Evolutionary conservation across 2,797 vertebrate species (phyloP), one percentile per base, ranked within the genome.

Genomic region (Todus mexicanus): DNA sequence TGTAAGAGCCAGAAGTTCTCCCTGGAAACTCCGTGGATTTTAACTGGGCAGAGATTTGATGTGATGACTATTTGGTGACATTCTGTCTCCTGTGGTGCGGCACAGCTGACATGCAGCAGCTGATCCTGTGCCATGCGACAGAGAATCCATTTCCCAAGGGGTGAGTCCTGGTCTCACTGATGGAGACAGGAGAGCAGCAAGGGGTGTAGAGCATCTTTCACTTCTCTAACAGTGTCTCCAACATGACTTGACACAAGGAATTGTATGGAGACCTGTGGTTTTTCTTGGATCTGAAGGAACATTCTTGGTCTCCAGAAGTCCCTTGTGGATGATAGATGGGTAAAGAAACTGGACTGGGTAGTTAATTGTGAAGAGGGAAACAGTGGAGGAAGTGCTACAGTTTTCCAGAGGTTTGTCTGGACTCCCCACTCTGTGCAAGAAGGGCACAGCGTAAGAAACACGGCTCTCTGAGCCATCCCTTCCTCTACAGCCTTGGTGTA

Each of bases 171-270:
- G 8, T 15, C 25, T 48, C 72, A 15, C 5, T 57, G 74, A 21
- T 26, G 37, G 61, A 74, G 73, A 10, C 3, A 7, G n/a, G 73
- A 61, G n/a, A 73, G 12, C 59, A 38, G 47, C 10, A 29, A 15
- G 5, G 53, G 15, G 17, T 19, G 19, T 18, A 56, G 43, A 74
- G 35, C 33, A 43, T 33, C 48, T 50, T 66, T 48, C 9, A 6
- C 27, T 54, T 42, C 48, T 77, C 33, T 11, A 35, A 26, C 2
- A 8, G 11, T 33, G 10, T 48, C 29, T 74, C 22, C 27, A 20
- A 1, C 0, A 1, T 70, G 74, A 5, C 26, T 64, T 61, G 27
- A 18, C 15, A 29, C n/a, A n/a, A n/a, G n/a, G n/a, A n/a, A n/a
- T n/a, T n/a, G n/a, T n/a, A n/a, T 43, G 48, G n/a, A 63, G 63